These are phyloP conservation scores for Clarias laeviceps DNA, from an alignment of 2,797 vertebrate genomes.

Conservation along the genomic window DNA sequence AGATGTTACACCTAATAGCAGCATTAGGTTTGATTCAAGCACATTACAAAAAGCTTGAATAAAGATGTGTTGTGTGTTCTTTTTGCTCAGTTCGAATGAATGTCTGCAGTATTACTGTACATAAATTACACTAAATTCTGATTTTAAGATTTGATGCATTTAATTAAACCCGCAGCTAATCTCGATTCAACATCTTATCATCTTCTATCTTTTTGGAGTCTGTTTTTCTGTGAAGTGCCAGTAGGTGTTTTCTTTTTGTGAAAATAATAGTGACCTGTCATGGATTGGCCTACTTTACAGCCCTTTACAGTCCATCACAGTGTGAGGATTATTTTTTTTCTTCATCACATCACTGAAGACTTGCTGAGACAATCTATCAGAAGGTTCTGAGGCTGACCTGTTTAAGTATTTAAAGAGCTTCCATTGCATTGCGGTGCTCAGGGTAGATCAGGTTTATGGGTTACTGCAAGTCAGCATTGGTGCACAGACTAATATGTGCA, in stretches of 20 bases:
- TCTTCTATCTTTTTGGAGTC: neutral
- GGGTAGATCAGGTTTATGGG: constrained; percentile 18
- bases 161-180: neutral
- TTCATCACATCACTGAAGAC: constrained; percentile 3
- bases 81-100: neutral
- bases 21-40: neutral
- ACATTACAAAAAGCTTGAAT: neutral
- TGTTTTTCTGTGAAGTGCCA: neutral
- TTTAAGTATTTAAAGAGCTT: constrained; percentile 28
- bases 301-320: neutral
- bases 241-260: neutral
- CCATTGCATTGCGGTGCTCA: constrained; percentile 1
- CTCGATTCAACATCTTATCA: neutral
- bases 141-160: neutral
- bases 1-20: neutral
- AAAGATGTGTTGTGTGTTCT: too few species aligned
- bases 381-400: neutral
- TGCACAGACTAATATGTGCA: neutral
- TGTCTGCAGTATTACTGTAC: neutral
- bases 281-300: constrained; percentile 5
- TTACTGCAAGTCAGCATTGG: neutral
- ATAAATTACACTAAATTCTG: neutral
- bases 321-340: neutral
- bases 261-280: neutral
- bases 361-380: constrained; percentile 2